phyloP scores from a whole-genome alignment of 2,113 vertebrate genomes.

The Ptilorrhoa leucosticta region DNA sequence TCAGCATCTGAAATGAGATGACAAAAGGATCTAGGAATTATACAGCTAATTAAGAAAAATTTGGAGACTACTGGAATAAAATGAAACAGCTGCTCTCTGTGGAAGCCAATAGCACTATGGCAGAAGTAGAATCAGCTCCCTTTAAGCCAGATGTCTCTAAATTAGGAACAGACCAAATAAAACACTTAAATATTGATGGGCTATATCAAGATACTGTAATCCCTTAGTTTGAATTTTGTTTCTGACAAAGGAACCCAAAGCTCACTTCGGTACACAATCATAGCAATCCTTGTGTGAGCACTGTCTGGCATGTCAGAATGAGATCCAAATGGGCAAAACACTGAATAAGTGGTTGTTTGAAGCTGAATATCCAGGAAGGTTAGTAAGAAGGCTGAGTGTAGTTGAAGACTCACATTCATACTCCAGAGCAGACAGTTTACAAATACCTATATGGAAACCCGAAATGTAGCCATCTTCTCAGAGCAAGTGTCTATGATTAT shows the following conservation, averaged over 20 bases:
- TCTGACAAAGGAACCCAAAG: not conserved
- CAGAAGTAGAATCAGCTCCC: not conserved
- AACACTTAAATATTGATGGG: not conserved
- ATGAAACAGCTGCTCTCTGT: not conserved
- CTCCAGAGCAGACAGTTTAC: not conserved
- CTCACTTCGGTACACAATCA: not conserved
- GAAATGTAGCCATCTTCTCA: not conserved
- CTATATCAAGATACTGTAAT: not conserved
- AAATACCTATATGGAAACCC: not conserved
- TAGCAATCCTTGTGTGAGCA: not conserved
- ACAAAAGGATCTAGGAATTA: slow-evolving; percentile 13
- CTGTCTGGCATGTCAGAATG: not conserved
- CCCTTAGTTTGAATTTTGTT: not conserved
- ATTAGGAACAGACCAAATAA: not conserved
- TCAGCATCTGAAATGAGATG: not conserved
- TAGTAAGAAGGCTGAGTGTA: not conserved
- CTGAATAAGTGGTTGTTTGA: not conserved
- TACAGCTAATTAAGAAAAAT: not conserved
- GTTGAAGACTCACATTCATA: not conserved
- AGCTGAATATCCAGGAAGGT: not conserved
- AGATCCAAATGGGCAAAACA: not conserved
- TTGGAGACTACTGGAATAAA: not conserved
- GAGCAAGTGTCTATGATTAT: not conserved
- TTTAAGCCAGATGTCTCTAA: slow-evolving; percentile 12
- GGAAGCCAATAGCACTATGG: not conserved